These are phyloP conservation scores for Eugnorisma glareosa DNA, from an alignment of 2,888 invertebrate species.

Conservation along the genomic window DNA sequence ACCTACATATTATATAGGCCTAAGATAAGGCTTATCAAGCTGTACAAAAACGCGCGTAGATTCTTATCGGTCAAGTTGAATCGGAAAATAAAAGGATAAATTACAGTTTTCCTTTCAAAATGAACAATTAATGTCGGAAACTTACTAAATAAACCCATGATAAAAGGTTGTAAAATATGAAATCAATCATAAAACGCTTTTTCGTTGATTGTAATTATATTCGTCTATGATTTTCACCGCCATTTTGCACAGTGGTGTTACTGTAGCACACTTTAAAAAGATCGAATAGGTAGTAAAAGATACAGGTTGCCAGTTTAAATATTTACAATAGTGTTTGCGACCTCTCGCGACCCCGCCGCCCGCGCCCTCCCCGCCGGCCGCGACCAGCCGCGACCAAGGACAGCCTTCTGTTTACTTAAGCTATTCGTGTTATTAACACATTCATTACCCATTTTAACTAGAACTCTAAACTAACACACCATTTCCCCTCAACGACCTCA, in stretches of 20 bases:
- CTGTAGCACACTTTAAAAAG: slow-evolving; percentile 13
- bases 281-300: slow-evolving; percentile 50
- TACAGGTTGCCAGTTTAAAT: slow-evolving; percentile 68
- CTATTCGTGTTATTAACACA: slow-evolving; percentile 67
- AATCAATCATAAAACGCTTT: not conserved
- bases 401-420: slow-evolving; percentile 70
- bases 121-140: not conserved
- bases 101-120: slow-evolving; percentile 8
- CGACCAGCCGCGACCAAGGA: slow-evolving; percentile 74
- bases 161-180: not conserved
- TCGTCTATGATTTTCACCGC: slow-evolving; percentile 9
- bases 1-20: slow-evolving; percentile 28
- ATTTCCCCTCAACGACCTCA: slow-evolving; percentile 55
- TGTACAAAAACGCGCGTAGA: not conserved
- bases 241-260: slow-evolving; percentile 1
- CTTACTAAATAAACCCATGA: not conserved
- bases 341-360: slow-evolving; percentile 72
- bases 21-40: slow-evolving; percentile 45
- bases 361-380: slow-evolving; percentile 45
- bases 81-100: slow-evolving; percentile 18
- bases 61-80: slow-evolving; percentile 52
- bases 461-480: slow-evolving; percentile 66
- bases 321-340: slow-evolving; percentile 71
- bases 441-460: slow-evolving; percentile 69
- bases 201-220: not conserved